phyloP scores from a whole-genome alignment of 2,113 vertebrate species.

The Willisornis vidua region DNA sequence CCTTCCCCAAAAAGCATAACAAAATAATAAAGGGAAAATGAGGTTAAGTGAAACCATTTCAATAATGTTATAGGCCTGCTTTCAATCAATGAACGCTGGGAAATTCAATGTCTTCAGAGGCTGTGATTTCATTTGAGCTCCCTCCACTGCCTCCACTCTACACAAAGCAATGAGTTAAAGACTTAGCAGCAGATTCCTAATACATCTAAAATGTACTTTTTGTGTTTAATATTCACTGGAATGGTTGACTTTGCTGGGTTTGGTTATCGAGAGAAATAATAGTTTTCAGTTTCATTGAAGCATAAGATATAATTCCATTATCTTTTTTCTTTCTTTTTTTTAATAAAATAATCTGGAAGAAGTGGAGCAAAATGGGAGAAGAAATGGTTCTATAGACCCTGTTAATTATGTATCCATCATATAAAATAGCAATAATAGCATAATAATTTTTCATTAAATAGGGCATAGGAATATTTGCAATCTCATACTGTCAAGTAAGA shows the following conservation, averaged over 20 bases:
- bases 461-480: constrained; percentile 33
- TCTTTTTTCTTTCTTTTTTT: background rate
- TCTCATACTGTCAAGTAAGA: constrained; percentile 36
- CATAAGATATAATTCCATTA: constrained; percentile 45
- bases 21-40: constrained; percentile 1
- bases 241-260: constrained; percentile 33
- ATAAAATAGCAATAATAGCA: constrained; percentile 61
- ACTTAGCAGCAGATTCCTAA: constrained; percentile 7
- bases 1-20: constrained; percentile 35
- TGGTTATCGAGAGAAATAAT: constrained; percentile 36
- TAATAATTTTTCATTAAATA: constrained; percentile 63
- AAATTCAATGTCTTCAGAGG: constrained; percentile 8
- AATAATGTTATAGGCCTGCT: background rate
- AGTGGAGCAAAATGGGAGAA: constrained; percentile 15
- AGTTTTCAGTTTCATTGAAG: constrained; percentile 63
- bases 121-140: background rate
- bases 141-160: background rate
- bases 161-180: constrained; percentile 43
- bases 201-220: constrained; percentile 37
- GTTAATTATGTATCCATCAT: constrained; percentile 43
- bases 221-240: constrained; percentile 44
- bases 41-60: constrained; percentile 56
- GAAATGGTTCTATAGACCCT: background rate
- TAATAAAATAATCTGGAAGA: constrained; percentile 44
- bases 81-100: constrained; percentile 14